Evolutionary conservation across 2,113 vertebrate genomes (phyloP), one percentile per base, ranked within the genome.

Genomic region (Grallaria varia): DNA sequence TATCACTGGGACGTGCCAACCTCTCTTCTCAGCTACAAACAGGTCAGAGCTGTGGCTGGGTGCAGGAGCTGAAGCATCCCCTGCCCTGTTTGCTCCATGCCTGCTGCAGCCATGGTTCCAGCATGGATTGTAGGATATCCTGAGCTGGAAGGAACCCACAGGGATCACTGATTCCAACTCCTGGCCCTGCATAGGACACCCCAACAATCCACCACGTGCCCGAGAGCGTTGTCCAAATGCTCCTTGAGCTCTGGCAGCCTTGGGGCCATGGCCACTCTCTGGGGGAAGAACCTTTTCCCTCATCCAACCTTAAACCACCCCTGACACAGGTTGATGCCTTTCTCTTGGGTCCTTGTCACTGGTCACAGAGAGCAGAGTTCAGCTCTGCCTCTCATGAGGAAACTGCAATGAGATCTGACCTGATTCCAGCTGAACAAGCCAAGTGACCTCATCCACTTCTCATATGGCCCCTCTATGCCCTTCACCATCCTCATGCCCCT

Each of bases 211-310:
- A 47, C 8, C 2, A 5, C 53, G 33, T 8, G 13, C 62, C 45
- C 75, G 39, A 3, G 3, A 10, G 2, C 0, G 0, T 0, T 87
- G 30, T 40, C 47, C n/a, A 68, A 47, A 22, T 0, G 0, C 62
- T 40, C 9, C n/a, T 60, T 30, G 39, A 75, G 53, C 45, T 53
- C 14, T 68, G 69, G 37, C 53, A 75, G 62, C 28, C 53, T 17
- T 1, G 2, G 33, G 37, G 8, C 22, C 0, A 2, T 33, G 74
- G 2, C 40, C 42, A 18, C 8, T n/a, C 20, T 53, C 24, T 40
- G 53, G 15, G 33, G 16, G 4, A 39, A 47, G n/a, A 82, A 31
- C 16, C 9, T 53, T 53, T 52, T 0, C 0, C 24, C 23, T 0
- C 19, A 7, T 3, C 55, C 30, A 40, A 0, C 17, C 17, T 23